Evolutionary conservation across 2,888 invertebrate genomes (phyloP), one percentile per base, ranked within the genome.

Genomic region (Melinaea menophilus): DNA sequence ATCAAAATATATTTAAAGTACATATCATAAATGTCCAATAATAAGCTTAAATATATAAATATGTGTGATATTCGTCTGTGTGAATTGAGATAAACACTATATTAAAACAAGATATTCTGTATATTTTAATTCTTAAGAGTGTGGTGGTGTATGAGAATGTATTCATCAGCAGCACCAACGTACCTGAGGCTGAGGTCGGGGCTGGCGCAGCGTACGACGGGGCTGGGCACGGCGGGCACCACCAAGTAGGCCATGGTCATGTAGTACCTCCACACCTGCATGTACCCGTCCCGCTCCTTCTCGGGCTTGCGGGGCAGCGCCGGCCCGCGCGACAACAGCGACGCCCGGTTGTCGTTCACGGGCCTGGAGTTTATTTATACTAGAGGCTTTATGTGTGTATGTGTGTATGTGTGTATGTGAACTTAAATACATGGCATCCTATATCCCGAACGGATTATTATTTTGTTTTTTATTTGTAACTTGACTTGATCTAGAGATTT

Each of bases 211-310:
- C 98, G 93, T 58, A 97, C 93, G 45, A 97, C 93, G 0, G 96
- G 95, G 79, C 95, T 95, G 0, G 96, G 95, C 67, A 96, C 95
- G 34, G 97, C 96, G 11, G 99, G 99, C 4, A 98, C 98, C 56
- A 99, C 95, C 60, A 98, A 94, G 90, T 99, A 99, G 5, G 98
- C 98, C 91, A 99, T 96, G 13, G 97, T 97, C 75, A 98, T 94
- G 87, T 99, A 99, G 90, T 99, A 99, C 80, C 98, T 96, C 99
- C 99, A 99, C 34, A 99, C 93, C 78, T 97, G 97, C 92, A 99
- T 94, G 85, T 99, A 98, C 45, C 97, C 94, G 82, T 99, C 99
- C 72, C 98, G 92, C 86, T 99, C 99, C 72, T 96, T 97, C 61
- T 97, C 95, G 7, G 97, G 95, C 80, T 98, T 98, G 76, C 97